Evolutionary conservation across 2,888 invertebrate genomes (phyloP), one percentile per base, ranked within the genome.

Genomic region (Schizotus pectinicornis): DNA sequence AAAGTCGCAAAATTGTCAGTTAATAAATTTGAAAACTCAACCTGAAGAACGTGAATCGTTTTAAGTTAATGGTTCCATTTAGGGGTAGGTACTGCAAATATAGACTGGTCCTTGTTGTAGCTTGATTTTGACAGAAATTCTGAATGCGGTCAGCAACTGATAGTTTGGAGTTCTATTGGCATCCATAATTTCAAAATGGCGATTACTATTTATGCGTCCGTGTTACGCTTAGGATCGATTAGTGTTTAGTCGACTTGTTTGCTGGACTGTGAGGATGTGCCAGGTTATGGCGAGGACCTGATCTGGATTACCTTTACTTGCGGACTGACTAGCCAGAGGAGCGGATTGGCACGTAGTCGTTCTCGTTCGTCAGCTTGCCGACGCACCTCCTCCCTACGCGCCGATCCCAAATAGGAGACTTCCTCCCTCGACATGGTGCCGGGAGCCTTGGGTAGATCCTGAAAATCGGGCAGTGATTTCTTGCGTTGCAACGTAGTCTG

Each of bases 391-490:
- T 98, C 97, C 68, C 99, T 87, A 65, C 97, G 87, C 70, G 94
- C 93, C 63, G 95, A 94, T 73, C 96, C 96, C 75, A 99, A 85
- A 64, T 90, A 89, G 65, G 96, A 95, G 47, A 96, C 96, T 82
- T 98, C 97, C 80, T 97, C 96, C 56, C 98, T 87, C 50, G 95
- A 91, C 91, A 98, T 93, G 68, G 89, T 88, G 69, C 90, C 88
- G 55, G 89, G 86, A 68, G 90, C 86, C 58, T 90, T 87, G 56
- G 94, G 90, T 79, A 93, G 86, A 63, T 88, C 89, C 74, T 92
- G 92, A 74, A 95, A 90, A 82, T 98, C 98, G 50, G 98, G 98
- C 81, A 99, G 87, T 69, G 97, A 98, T 82, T 98, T 98, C 83
- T 97, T 95, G 71, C 94, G 87, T 81, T 93, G 94, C 72, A 95